Percentiles rank a stretch among this genome's conserved stretches.
phyloP scores from a whole-genome alignment of 2,888 invertebrate genomes.

The Pediacus dermestoides region DNA sequence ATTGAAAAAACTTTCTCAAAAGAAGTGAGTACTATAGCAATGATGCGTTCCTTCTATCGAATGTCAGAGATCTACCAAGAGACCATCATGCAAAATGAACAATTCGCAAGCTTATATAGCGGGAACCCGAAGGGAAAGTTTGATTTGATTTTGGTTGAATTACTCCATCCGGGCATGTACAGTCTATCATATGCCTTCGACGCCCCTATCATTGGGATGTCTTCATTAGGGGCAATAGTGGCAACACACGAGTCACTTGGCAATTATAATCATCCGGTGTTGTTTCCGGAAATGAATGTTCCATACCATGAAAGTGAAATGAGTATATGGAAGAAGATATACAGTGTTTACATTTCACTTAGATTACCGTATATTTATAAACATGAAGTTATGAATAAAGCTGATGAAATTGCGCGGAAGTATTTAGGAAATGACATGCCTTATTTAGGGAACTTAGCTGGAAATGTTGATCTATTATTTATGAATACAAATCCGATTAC shows the following conservation, averaged over 20 bases:
- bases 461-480: constrained; percentile 23
- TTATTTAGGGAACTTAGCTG: constrained; percentile 23
- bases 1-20: constrained; percentile 11
- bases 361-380: constrained; percentile 13
- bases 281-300: constrained; percentile 14
- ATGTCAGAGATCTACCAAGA: constrained; percentile 6
- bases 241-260: constrained; percentile 13
- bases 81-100: constrained; percentile 1
- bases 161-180: constrained; percentile 17
- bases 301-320: constrained; percentile 7
- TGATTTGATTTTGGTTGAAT: constrained; percentile 19
- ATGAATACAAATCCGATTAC: constrained; percentile 27
- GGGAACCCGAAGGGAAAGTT: constrained; percentile 11
- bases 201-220: constrained; percentile 18
- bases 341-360: constrained; percentile 9
- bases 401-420: constrained; percentile 23
- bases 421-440: constrained; percentile 22
- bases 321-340: constrained; percentile 11
- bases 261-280: constrained; percentile 17
- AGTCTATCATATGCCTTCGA: constrained; percentile 16
- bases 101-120: constrained; percentile 9
- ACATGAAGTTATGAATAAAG: constrained; percentile 19
- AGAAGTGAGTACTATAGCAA: not conserved
- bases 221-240: constrained; percentile 12
- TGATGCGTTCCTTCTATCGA: constrained; percentile 1